phyloP scores from a whole-genome alignment of 1,140 invertebrate genomes.

The Neodiprion lecontei region DNA sequence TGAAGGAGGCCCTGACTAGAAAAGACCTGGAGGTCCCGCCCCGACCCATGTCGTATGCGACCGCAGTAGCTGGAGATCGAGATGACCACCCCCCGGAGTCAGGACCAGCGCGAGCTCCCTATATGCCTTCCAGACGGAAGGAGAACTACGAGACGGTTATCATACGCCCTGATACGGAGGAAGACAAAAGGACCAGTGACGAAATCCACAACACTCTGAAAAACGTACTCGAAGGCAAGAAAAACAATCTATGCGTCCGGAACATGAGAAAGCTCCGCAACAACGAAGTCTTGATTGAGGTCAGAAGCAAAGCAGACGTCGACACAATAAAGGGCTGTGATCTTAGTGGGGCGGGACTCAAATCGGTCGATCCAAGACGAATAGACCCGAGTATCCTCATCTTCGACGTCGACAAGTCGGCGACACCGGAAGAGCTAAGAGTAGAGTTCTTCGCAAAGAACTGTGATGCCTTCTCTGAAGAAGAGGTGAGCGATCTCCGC shows the following conservation, averaged over 20 bases:
- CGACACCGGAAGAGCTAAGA: background rate
- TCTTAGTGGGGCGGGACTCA: background rate
- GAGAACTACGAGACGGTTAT: background rate
- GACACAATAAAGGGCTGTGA: background rate
- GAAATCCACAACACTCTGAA: background rate
- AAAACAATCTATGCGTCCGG: background rate
- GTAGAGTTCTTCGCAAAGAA: background rate
- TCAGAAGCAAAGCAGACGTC: background rate
- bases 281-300: slow-evolving; percentile 9
- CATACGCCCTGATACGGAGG: background rate
- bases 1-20: background rate
- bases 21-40: no score
- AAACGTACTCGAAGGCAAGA: background rate
- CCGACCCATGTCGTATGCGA: background rate
- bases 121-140: background rate
- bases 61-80: background rate
- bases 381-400: background rate
- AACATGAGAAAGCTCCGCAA: background rate
- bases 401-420: background rate
- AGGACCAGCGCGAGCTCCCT: background rate
- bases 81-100: background rate
- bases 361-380: background rate
- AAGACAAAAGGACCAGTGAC: slow-evolving; percentile 11
- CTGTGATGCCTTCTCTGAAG: background rate
- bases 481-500: background rate